Base-by-base conservation (phyloP, 2,113 vertebrate species). In the Microcebus griseorufus region DNA sequence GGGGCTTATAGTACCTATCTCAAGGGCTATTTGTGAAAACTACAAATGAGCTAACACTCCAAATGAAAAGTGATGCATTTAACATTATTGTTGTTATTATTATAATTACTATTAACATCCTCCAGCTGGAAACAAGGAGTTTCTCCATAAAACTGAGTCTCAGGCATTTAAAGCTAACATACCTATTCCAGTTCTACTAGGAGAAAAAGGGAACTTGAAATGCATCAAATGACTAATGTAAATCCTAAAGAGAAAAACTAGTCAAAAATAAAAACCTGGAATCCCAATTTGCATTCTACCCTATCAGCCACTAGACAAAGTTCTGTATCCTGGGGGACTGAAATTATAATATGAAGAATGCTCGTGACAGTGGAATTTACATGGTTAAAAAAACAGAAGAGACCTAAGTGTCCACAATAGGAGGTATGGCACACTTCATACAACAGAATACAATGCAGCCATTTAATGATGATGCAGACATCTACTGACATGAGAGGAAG, bases 181-280 rank as follows among this genome's bases (percentile, higher is more conserved):
- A 65, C 42, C n/a, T 84, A 64, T 9, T 64, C 48, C 45, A 34
- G 5, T 64, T 76, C 60, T 39, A 25, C 11, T 13, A 8, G 6
- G 34, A 23, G 29, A 4, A 10, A 10, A 70, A 12, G 34, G 4
- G 51, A 48, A 62, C 10, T 25, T 55, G 5, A 75, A 22, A 42
- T 58, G 62, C 17, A 64, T 25, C 58, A 48, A 22, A 64, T 48
- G 32, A 96, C 62, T 17, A 86, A 92, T 0, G 22, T 67, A 55
- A 94, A 90, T 20, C 60, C 62, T 45, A 45, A 20, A 69, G 45
- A 64, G 80, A 92, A 90, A 48, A 97, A 88, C 48, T 25, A 39
- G 62, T 72, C 72, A 92, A 72, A 95, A 92, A 39, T 42, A 48
- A 91, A 94, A 48, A 60, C 39, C 4, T 32, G 29, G 78, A 58